Evolutionary conservation across 2,113 vertebrate species (phyloP).

Genomic region (pig (Sus scrofa)): T2T-Sscrofa CM000824.6:30097001-30097500

Average conservation of each 20-base stretch:
- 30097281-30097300: neutral
- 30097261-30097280: neutral
- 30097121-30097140: neutral
- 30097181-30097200: neutral
- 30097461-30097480: neutral
- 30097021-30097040: slow-evolving; percentile 58
- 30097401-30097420: slow-evolving; percentile 26
- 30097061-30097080: neutral
- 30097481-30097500: fast-evolving
- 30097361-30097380: neutral
- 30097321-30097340: neutral
- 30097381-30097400: neutral
- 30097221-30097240: neutral
- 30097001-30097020: slow-evolving; percentile 27
- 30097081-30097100: neutral
- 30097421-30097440: neutral
- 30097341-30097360: neutral
- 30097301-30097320: slow-evolving; percentile 44
- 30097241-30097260: neutral
- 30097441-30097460: neutral
- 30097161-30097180: slow-evolving; percentile 20
- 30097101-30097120: neutral
- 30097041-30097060: slow-evolving; percentile 14
- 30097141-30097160: neutral
- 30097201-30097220: neutral